Base-by-base conservation (phyloP, 2,797 vertebrate species). In the Oreochromis grahami region DNA sequence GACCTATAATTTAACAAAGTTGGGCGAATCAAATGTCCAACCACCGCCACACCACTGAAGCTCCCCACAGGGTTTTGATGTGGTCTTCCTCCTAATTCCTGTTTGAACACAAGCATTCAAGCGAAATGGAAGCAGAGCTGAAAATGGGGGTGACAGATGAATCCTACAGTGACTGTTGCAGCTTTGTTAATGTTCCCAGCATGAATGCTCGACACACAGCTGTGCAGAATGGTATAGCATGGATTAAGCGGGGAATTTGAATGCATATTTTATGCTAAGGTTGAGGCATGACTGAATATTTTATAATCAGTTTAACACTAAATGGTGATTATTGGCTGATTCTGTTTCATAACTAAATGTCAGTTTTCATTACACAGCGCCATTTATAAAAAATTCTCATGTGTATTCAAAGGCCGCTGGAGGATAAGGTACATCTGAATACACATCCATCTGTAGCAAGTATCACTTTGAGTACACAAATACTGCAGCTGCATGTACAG, bases 1-100 rank as follows among this genome's bases (percentile, higher is more conserved):
- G 85, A 88, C 87, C 82, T 83, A 45, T 88, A 87, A 92, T 91
- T 80, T 81, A 89, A 86, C 81, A 90, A 92, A 90, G 89, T 81
- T 92, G 77, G 26, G 70, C 3, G 4, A 74, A 74, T 74, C 45
- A 84, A 79, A 81, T 70, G 82, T 87, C 80, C 70, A 77, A 68
- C 76, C 60, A 43, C 38, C 0, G 19, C 78, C 6, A 41, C 78
- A 85, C 83, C 79, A 79, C 76, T 86, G 43, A 89, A 87, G 53
- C 63, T 85, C 65, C 83, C 89, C 86, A 79, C 80, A 72, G 76
- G 32, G 53, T 70, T 82, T 63, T 87, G 78, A 88, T 91, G 88
- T 84, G 88, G 88, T 87, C 70, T 78, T 53, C 26, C 45, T 84
- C 65, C 72, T 65, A 48, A 88, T 84, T 74, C 81, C 43, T 84